Evolutionary conservation across 2,113 vertebrate species (phyloP).

Genomic region (Barnardius zonarius): DNA sequence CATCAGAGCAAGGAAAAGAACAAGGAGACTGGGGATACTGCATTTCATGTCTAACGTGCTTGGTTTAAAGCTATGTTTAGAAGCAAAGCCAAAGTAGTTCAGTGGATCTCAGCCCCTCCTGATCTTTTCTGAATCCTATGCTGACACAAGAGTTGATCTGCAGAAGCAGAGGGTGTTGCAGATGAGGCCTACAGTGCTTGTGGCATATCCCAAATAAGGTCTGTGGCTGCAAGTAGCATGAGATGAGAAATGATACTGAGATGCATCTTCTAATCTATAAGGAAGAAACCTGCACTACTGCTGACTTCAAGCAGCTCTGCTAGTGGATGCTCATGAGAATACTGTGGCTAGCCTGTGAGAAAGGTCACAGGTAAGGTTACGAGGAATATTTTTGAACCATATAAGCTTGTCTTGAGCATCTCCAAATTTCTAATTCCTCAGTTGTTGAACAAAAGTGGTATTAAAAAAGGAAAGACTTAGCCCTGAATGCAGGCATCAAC

Average conservation of each 20-base stretch:
- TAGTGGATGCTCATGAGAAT: neutral
- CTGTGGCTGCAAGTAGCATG: neutral
- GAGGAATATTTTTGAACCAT: neutral
- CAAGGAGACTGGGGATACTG: neutral
- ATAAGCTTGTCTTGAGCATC: neutral
- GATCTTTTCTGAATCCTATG: neutral
- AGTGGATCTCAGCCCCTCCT: neutral
- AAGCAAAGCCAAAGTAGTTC: neutral
- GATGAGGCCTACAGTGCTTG: neutral
- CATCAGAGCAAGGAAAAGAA: neutral
- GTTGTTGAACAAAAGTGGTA: neutral
- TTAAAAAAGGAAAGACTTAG: neutral
- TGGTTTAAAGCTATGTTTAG: neutral
- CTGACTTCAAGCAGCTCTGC: conserved; percentile 24
- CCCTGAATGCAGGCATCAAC: neutral
- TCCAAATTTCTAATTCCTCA: conserved; percentile 14
- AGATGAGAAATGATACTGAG: neutral
- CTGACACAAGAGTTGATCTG: neutral
- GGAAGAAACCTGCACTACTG: neutral
- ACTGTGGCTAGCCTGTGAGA: neutral
- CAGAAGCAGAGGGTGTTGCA: neutral
- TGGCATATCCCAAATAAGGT: neutral
- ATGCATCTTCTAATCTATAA: neutral
- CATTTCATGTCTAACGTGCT: neutral
- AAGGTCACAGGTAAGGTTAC: neutral